A percentile compares a stretch with the other conserved stretches of the same genome.
Conservation (phyloP, 2,888 invertebrate genomes). For the Trilocha varians region DNA sequence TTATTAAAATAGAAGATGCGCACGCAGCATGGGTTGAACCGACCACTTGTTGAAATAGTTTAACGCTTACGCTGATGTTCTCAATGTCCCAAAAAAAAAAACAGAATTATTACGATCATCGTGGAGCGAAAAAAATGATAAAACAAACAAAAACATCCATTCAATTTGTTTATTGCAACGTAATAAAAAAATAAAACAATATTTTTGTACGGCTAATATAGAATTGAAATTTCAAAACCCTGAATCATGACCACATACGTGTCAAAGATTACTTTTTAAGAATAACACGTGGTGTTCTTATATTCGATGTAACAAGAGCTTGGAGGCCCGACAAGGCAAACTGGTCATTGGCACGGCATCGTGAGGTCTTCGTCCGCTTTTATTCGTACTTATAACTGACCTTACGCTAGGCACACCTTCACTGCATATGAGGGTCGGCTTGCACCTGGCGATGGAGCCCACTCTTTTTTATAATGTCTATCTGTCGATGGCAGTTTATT, state of each 20-base stretch:
- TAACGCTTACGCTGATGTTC: background rate
- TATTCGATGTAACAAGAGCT: slow-evolving; percentile 12
- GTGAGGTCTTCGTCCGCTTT: slow-evolving; percentile 32
- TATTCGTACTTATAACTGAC: slow-evolving; percentile 28
- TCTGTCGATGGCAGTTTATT: slow-evolving; percentile 62
- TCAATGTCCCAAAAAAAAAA: too few species aligned
- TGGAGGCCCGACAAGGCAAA: slow-evolving; percentile 38
- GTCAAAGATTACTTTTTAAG: slow-evolving; percentile 5
- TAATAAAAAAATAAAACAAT: background rate
- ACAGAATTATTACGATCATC: too few species aligned
- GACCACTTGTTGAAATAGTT: slow-evolving; percentile 7
- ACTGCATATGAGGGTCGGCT: slow-evolving; percentile 33
- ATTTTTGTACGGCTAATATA: too few species aligned
- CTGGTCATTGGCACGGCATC: slow-evolving; percentile 44
- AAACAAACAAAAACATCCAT: too few species aligned
- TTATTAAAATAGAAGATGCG: slow-evolving; percentile 4
- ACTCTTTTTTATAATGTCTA: slow-evolving; percentile 50
- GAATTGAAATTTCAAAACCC: too few species aligned
- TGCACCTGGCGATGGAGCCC: slow-evolving; percentile 52
- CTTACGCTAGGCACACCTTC: slow-evolving; percentile 53
- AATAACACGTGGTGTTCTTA: slow-evolving; percentile 16
- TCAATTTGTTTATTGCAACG: background rate
- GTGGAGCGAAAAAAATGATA: too few species aligned
- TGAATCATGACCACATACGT: too few species aligned
- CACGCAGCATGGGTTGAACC: slow-evolving; percentile 3